These are phyloP conservation scores for Aphidoletes aphidimyza DNA, from an alignment of 2,888 invertebrate genomes.

Conservation along the genomic window DNA sequence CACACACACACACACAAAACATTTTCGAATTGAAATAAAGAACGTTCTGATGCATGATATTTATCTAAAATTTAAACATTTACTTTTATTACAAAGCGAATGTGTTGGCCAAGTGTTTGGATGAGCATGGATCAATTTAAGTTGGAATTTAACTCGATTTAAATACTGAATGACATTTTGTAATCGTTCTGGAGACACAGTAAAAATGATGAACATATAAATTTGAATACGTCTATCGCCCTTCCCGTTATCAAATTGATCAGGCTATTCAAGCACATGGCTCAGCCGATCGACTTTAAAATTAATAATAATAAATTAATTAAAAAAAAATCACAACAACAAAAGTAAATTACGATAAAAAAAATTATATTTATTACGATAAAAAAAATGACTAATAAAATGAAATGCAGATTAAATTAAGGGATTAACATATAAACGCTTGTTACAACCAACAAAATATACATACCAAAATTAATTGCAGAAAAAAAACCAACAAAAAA, in stretches of 20 bases:
- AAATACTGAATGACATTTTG: too few relatives aligned
- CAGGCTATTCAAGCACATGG: neutral
- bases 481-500: neutral
- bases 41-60: conserved; percentile 1
- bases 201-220: neutral
- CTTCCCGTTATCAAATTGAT: neutral
- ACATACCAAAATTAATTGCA: neutral
- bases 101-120: too few relatives aligned
- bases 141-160: neutral
- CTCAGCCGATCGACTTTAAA: neutral
- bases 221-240: neutral
- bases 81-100: too few relatives aligned
- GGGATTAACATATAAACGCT: conserved; percentile 30
- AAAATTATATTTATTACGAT: conserved; percentile 44
- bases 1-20: neutral
- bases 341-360: conserved; percentile 43
- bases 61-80: neutral
- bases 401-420: neutral
- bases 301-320: neutral
- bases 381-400: conserved; percentile 8
- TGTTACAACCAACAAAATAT: conserved; percentile 25
- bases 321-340: neutral
- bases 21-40: neutral
- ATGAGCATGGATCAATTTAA: neutral
- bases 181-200: neutral